Percentiles rank a stretch among this genome's conserved stretches.
Conservation (phyloP, 2,797 vertebrate genomes). For the Rhabdophis nuchalis region DNA sequence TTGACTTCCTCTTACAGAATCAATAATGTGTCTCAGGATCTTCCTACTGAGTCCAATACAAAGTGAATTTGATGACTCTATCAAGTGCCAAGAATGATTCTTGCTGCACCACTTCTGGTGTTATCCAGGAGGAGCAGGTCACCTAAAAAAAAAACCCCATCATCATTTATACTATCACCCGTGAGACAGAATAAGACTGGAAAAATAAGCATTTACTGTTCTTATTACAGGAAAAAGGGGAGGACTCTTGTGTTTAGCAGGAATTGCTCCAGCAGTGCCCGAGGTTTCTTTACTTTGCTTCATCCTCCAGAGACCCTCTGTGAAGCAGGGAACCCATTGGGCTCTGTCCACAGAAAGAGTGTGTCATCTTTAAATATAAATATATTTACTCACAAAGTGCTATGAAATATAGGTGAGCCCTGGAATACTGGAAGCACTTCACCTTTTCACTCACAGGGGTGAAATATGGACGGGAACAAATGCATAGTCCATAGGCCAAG, state of each 20-base stretch:
- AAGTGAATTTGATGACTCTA: not conserved
- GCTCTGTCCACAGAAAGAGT: too few species aligned
- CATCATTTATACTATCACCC: too few species aligned
- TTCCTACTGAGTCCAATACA: not conserved
- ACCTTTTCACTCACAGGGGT: not conserved
- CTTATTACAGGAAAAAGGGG: too few species aligned
- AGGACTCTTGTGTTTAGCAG: too few species aligned
- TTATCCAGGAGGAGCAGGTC: not conserved
- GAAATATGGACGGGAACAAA: not conserved
- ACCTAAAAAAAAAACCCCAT: too few species aligned
- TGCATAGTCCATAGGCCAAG: not conserved
- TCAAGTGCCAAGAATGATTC: not conserved
- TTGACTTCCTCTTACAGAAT: not conserved
- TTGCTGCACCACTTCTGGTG: not conserved
- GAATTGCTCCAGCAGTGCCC: too few species aligned
- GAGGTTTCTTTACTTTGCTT: too few species aligned
- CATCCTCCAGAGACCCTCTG: too few species aligned
- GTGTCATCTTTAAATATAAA: too few species aligned
- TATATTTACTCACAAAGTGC: not conserved
- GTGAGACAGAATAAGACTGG: too few species aligned
- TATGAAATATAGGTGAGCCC: not conserved
- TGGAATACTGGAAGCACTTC: not conserved
- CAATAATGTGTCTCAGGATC: not conserved
- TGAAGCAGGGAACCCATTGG: too few species aligned
- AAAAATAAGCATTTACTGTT: too few species aligned